Evolutionary conservation across 1,140 invertebrate species (phyloP).

Genomic region (Myzus persicae): DNA sequence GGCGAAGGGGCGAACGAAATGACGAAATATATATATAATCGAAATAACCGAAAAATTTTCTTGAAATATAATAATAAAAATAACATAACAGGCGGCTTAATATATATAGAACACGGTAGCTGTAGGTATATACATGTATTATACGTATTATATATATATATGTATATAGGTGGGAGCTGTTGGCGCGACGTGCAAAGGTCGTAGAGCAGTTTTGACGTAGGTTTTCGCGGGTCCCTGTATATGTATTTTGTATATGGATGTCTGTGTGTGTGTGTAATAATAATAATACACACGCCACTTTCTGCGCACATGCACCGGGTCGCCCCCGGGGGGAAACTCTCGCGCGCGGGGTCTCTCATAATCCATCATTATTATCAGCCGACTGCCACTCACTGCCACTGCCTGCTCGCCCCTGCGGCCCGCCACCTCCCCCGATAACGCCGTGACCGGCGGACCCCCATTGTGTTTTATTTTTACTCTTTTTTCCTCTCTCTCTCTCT

Average conservation of each 20-base stretch:
- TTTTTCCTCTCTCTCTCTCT: conserved; percentile 4
- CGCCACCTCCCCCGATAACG: background rate
- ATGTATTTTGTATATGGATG: no score
- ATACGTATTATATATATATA: background rate
- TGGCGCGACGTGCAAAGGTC: conserved; percentile 36
- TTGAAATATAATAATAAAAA: conserved; percentile 32
- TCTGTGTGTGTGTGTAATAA: background rate
- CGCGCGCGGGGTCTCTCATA: conserved; percentile 45
- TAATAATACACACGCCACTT: conserved; percentile 3
- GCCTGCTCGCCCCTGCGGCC: background rate
- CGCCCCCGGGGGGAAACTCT: conserved; percentile 42
- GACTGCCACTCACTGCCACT: conserved; percentile 55
- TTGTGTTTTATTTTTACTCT: conserved; percentile 33
- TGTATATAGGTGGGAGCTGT: background rate
- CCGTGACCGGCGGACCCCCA: conserved; percentile 44
- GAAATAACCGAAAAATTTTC: conserved; percentile 13
- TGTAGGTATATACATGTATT: background rate
- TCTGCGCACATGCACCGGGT: background rate
- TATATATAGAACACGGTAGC: background rate
- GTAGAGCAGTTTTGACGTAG: conserved; percentile 45
- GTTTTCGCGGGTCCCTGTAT: background rate
- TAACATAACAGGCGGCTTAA: background rate
- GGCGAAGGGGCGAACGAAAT: background rate
- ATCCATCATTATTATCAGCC: conserved; percentile 58
- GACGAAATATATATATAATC: background rate